These are phyloP conservation scores for Pseudochirops cupreus DNA, from an alignment of 2,797 vertebrate genomes.

Conservation along the genomic window DNA sequence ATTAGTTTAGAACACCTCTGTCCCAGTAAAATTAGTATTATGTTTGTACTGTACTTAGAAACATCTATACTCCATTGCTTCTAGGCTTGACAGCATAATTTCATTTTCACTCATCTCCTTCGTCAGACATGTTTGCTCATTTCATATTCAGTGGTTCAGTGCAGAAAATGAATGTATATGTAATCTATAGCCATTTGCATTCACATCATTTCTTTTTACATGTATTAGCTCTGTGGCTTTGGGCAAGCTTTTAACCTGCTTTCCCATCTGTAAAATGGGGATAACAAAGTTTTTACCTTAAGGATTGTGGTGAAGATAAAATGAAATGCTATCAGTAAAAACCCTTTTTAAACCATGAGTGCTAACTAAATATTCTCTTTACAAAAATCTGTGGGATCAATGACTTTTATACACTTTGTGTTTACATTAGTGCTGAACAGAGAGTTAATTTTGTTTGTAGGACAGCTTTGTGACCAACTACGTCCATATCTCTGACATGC, in stretches of 20 bases:
- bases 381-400: neutral
- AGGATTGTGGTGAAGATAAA: neutral
- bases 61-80: neutral
- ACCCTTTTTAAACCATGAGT: neutral
- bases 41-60: neutral
- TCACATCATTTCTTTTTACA: neutral
- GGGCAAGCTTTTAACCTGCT: neutral
- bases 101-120: neutral
- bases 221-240: neutral
- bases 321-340: neutral
- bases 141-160: too few species aligned
- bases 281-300: neutral
- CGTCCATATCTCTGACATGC: neutral
- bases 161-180: neutral
- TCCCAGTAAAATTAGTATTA: neutral
- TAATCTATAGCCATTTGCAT: neutral
- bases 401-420: neutral
- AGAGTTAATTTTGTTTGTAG: neutral
- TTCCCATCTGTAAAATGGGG: neutral
- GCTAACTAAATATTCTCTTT: neutral
- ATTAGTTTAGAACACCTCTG: neutral
- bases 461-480: neutral
- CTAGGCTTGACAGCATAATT: neutral
- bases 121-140: neutral
- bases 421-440: neutral